A percentile compares a stretch with the other conserved stretches of the same genome.
Conservation (phyloP, 1,140 invertebrate species). For the Idris sp. region DNA sequence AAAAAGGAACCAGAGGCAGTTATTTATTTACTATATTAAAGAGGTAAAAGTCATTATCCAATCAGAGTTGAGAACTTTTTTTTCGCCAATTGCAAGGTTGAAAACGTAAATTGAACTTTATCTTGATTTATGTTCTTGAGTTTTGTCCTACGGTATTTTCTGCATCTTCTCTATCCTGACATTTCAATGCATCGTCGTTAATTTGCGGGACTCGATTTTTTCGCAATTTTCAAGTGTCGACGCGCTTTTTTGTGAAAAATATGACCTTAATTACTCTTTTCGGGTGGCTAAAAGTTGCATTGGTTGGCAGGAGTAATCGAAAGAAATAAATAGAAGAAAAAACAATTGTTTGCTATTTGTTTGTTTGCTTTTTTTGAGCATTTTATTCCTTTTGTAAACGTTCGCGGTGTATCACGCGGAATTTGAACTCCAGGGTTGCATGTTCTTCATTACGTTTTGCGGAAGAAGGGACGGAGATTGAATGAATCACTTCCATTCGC, state of each 20-base stretch:
- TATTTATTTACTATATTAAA: no score
- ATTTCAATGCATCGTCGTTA: conserved; percentile 19
- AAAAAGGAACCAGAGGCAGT: no score
- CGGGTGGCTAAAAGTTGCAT: conserved; percentile 28
- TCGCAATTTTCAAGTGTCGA: conserved; percentile 16
- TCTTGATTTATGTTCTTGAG: no score
- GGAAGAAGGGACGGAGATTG: conserved; percentile 55
- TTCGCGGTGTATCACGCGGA: conserved; percentile 18
- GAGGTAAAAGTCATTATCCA: no score
- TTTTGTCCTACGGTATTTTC: no score
- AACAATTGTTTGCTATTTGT: conserved; percentile 16
- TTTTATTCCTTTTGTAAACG: no score
- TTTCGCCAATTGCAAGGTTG: no score
- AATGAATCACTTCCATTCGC: conserved; percentile 56
- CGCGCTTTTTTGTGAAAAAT: conserved; percentile 17
- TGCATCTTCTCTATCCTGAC: conserved; percentile 22
- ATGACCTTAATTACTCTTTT: conserved; percentile 40
- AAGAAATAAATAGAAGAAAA: conserved; percentile 11
- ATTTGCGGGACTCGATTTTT: conserved; percentile 17
- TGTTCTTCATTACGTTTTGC: conserved; percentile 54
- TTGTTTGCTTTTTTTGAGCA: not conserved
- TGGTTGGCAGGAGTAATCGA: conserved; percentile 5
- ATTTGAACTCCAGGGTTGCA: conserved; percentile 41
- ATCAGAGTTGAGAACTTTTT: no score
- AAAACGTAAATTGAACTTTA: no score